Conservation (phyloP, 2,888 invertebrate genomes). For the Aspidiotus rigidus region DNA sequence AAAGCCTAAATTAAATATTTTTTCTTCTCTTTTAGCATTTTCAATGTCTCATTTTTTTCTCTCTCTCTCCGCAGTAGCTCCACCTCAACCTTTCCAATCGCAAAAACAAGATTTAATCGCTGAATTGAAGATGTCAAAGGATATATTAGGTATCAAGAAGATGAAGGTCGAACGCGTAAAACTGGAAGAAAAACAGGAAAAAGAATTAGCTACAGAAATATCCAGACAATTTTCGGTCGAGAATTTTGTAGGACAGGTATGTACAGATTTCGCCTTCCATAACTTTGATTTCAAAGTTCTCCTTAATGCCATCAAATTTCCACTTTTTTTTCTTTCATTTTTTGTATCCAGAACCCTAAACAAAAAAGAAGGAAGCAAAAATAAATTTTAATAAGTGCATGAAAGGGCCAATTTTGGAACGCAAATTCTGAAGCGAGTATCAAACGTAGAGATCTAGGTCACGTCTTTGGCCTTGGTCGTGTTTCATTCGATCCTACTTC, state of each 20-base stretch:
- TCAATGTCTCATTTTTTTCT: no score
- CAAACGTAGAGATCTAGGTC: no score
- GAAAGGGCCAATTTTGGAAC: no score
- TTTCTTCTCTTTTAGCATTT: slow-evolving; percentile 1
- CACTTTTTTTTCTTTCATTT: no score
- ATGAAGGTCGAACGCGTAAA: slow-evolving; percentile 82
- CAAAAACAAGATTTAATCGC: slow-evolving; percentile 82
- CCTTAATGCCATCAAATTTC: no score
- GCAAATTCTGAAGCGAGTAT: no score
- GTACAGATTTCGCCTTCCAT: background rate
- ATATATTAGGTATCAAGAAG: slow-evolving; percentile 87
- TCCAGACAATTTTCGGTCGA: slow-evolving; percentile 73
- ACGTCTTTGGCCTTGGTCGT: no score
- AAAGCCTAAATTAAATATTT: background rate
- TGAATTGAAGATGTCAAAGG: slow-evolving; percentile 83
- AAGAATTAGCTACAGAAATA: slow-evolving; percentile 74
- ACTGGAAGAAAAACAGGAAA: slow-evolving; percentile 71
- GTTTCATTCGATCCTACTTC: no score
- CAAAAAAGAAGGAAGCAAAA: no score
- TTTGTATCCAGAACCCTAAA: no score
- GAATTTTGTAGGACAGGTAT: slow-evolving; percentile 81
- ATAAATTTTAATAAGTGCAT: no score
- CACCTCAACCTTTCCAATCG: slow-evolving; percentile 56
- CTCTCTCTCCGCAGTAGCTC: background rate
- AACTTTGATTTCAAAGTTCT: no score